These are phyloP conservation scores for Semibalanus balanoides DNA, from an alignment of 1,140 invertebrate genomes.

Conservation along the genomic window DNA sequence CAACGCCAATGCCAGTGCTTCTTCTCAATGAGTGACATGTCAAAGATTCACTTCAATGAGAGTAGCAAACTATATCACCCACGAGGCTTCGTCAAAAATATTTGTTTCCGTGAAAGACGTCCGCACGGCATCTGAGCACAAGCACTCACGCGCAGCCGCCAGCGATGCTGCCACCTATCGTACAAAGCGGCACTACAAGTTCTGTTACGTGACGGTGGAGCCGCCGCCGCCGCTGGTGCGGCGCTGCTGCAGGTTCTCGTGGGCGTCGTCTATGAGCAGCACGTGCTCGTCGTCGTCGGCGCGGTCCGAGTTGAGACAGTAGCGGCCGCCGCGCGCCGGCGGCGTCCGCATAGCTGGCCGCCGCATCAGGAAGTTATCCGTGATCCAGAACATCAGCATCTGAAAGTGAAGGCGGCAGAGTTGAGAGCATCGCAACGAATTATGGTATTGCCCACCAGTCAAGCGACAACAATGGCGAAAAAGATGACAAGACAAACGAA, in stretches of 20 bases:
- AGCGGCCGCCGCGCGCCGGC: background rate
- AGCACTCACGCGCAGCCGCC: too few species aligned
- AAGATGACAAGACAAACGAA: too few species aligned
- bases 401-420: conserved; percentile 32
- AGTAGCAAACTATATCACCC: too few species aligned
- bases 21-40: too few species aligned
- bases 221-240: background rate
- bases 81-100: background rate
- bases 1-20: too few species aligned
- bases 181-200: background rate
- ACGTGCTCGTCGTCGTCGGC: background rate
- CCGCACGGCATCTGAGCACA: background rate
- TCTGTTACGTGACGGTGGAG: background rate
- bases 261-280: background rate
- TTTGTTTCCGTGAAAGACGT: background rate
- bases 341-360: background rate
- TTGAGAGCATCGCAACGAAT: too few species aligned
- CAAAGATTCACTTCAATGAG: too few species aligned
- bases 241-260: background rate
- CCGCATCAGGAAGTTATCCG: conserved; percentile 62
- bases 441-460: too few species aligned
- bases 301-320: background rate
- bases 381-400: conserved; percentile 71
- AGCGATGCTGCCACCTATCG: background rate
- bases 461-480: too few species aligned